Evolutionary conservation across 2,888 invertebrate species (phyloP).

Genomic region (Coenonympha glycerion): DNA sequence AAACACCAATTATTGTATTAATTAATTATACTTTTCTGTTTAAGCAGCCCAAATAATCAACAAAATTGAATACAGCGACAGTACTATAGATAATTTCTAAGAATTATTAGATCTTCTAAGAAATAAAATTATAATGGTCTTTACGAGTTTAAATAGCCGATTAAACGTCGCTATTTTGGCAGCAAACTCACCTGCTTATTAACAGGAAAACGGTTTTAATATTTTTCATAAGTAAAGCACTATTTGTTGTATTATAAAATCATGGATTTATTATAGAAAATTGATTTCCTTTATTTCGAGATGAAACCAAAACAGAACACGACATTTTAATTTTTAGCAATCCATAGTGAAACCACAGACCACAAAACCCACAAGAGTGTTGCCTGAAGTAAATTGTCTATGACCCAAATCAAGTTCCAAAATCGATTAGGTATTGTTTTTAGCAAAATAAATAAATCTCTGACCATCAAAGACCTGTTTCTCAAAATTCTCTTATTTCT

Average conservation of each 20-base stretch:
- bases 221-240: conserved; percentile 39
- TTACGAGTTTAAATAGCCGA: conserved; percentile 25
- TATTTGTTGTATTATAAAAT: conserved; percentile 38
- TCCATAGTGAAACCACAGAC: conserved; percentile 29
- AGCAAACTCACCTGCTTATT: conserved; percentile 35
- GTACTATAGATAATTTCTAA: conserved; percentile 29
- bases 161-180: conserved; percentile 20
- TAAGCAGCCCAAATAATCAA: no score
- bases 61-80: conserved; percentile 16
- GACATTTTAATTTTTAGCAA: conserved; percentile 70
- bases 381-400: background rate
- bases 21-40: conserved; percentile 1
- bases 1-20: conserved; percentile 1
- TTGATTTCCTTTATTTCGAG: conserved; percentile 57
- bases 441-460: no score
- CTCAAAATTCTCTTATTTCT: no score
- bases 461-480: no score
- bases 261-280: conserved; percentile 52
- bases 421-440: no score
- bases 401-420: no score
- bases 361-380: background rate
- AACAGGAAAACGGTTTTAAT: conserved; percentile 32
- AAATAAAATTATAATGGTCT: conserved; percentile 41
- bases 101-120: conserved; percentile 36
- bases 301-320: conserved; percentile 71